Evolutionary conservation across 2,113 vertebrate genomes (phyloP).

Genomic region (Blennius ocellaris): DNA sequence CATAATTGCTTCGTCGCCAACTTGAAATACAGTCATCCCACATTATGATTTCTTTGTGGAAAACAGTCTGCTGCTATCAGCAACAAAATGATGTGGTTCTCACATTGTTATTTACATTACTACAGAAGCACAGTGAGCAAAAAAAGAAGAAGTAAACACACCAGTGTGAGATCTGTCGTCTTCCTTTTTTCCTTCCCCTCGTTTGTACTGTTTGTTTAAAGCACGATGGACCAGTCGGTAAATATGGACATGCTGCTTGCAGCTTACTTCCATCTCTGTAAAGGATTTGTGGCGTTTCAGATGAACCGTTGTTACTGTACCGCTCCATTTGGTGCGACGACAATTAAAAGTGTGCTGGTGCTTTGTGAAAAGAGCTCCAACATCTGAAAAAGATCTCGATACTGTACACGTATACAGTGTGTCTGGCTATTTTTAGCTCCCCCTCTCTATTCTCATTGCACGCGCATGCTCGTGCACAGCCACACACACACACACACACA

Average conservation of each 20-base stretch:
- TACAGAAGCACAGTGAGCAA: constrained; percentile 41
- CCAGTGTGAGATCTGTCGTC: constrained; percentile 48
- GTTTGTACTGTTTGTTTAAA: constrained; percentile 56
- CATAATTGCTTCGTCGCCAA: no score
- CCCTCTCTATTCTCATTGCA: not conserved
- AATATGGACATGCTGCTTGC: constrained; percentile 54
- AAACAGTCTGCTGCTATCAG: no score
- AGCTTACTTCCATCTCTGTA: constrained; percentile 22
- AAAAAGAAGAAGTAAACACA: constrained; percentile 39
- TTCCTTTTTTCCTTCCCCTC: constrained; percentile 17
- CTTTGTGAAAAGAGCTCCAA: not conserved
- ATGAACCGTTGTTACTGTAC: constrained; percentile 8
- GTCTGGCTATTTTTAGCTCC: constrained; percentile 20
- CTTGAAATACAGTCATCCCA: no score
- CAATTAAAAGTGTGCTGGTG: not conserved
- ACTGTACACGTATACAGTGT: constrained; percentile 5
- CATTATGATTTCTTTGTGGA: no score
- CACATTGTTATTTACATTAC: no score
- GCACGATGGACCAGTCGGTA: constrained; percentile 57
- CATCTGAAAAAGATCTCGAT: constrained; percentile 17
- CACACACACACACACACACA: constrained; percentile 19
- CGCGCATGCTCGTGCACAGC: not conserved
- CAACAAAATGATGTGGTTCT: no score
- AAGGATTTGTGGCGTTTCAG: constrained; percentile 34
- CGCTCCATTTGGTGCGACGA: constrained; percentile 23